Evolutionary conservation across 2,113 vertebrate species (phyloP).

Genomic region (Grantiella picta): DNA sequence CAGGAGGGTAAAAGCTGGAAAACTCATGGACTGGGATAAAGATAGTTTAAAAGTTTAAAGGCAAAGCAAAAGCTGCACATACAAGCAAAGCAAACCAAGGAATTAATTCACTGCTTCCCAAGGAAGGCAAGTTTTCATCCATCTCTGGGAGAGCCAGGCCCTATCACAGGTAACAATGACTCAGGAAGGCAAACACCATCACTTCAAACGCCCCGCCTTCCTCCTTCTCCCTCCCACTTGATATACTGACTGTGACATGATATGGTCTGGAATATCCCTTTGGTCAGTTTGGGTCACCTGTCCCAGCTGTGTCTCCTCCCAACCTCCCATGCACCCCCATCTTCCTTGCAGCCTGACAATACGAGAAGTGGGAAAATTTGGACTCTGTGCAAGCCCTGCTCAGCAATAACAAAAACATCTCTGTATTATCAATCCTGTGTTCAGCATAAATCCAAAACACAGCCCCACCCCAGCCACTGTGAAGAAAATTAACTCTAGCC

Average conservation of each 20-base stretch:
- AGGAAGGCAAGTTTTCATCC: background rate
- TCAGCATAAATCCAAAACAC: background rate
- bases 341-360: background rate
- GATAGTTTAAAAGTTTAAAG: background rate
- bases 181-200: background rate
- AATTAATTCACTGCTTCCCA: background rate
- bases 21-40: background rate
- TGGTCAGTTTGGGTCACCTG: background rate
- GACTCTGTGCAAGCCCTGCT: background rate
- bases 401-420: background rate
- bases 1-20: background rate
- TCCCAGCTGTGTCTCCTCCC: background rate
- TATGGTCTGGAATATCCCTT: background rate
- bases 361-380: background rate
- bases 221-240: background rate
- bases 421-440: background rate
- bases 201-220: background rate
- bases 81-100: background rate
- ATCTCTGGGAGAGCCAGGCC: background rate
- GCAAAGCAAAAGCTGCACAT: background rate
- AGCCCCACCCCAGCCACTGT: background rate
- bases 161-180: background rate
- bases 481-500: background rate
- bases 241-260: too few species aligned
- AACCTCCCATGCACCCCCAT: accelerated